A percentile compares a stretch with the other conserved stretches of the same genome.
Conservation (phyloP, 2,888 invertebrate species). For the Plutella xylostella region DNA sequence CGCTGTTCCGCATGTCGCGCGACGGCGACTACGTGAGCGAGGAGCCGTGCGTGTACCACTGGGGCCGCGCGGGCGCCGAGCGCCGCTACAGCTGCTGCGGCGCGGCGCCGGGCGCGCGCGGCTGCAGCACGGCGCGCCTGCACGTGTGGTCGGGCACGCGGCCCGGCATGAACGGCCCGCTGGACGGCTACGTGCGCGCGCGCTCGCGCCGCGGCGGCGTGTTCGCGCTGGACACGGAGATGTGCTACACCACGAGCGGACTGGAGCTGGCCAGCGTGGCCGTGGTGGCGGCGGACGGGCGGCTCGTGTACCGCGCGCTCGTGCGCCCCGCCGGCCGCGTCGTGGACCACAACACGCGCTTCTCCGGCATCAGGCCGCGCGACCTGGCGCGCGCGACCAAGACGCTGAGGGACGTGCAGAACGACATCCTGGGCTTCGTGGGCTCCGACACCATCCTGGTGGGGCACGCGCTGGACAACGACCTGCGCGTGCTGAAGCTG, state of each 20-base stretch:
- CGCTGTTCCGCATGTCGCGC: conserved; percentile 76
- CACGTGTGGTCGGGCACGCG: conserved; percentile 85
- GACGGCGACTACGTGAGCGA: conserved; percentile 78
- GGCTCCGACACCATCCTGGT: conserved; percentile 88
- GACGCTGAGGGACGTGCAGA: conserved; percentile 84
- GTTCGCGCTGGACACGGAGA: conserved; percentile 95
- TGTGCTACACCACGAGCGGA: conserved; percentile 92
- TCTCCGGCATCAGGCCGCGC: conserved; percentile 87
- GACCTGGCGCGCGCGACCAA: conserved; percentile 73
- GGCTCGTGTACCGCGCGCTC: conserved; percentile 83
- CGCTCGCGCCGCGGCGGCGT: conserved; percentile 67
- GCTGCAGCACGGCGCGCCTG: conserved; percentile 73
- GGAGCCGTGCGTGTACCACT: conserved; percentile 88
- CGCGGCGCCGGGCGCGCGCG: conserved; percentile 55
- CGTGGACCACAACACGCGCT: conserved; percentile 94
- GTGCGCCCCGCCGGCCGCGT: conserved; percentile 87
- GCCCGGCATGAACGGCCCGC: conserved; percentile 80
- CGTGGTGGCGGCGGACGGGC: conserved; percentile 80
- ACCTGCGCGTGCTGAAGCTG: conserved; percentile 86
- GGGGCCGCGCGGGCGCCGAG: conserved; percentile 80
- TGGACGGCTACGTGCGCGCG: conserved; percentile 75
- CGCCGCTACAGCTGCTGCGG: conserved; percentile 76
- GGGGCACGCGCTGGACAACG: conserved; percentile 96
- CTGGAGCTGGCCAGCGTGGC: conserved; percentile 90
- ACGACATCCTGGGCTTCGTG: conserved; percentile 84